Evolutionary conservation across 2,797 vertebrate species (phyloP), one percentile per base, ranked within the genome.

Genomic region (Loris lydekkerianus): DNA sequence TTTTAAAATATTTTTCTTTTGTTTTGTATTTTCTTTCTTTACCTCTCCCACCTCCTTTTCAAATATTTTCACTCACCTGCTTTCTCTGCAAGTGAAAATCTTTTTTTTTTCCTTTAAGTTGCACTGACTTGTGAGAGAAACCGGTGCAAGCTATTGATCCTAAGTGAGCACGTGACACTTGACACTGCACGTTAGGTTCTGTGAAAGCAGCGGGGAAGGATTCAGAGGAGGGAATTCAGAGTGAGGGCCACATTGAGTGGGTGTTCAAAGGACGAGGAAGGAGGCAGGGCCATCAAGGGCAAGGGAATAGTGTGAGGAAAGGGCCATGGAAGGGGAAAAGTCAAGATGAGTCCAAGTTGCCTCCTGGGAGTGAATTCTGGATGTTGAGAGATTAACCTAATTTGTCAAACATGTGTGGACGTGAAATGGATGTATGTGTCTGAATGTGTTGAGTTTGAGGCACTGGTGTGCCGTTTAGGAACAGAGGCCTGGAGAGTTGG

Each of bases 1-100:
- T 83, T 80, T 56, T 31, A 15, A 60, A 67, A 72, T 3, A 63
- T 53, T 31, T 75, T 27, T 77, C 9, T 13, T 65, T 61, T 21
- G 40, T 29, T 18, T 67, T 90, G 46, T 7, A 1, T 76, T 96
- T 92, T 89, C 3, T 86, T 91, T 27, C 25, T 92, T 85, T 86
- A 43, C 3, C 43, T 17, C 17, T 29, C 61, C 27, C 37, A 31
- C 25, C 25, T 72, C 3, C 37, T 37, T 40, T 73, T 46, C 40
- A 53, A 76, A 37, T 73, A 43, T 89, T 82, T 76, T 11, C 4
- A 40, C 18, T 69, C 13, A 86, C 2, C 3, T 70, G 10, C 21
- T 43, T 96, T 73, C 37, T 91, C n/a, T 73, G 65, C 10, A n/a
- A 93, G 10, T 77, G 43, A 86, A 75, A 81, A 83, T 46, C 10